Evolutionary conservation across 2,113 vertebrate genomes (phyloP).

Genomic region (Psephotus haematonotus): DNA sequence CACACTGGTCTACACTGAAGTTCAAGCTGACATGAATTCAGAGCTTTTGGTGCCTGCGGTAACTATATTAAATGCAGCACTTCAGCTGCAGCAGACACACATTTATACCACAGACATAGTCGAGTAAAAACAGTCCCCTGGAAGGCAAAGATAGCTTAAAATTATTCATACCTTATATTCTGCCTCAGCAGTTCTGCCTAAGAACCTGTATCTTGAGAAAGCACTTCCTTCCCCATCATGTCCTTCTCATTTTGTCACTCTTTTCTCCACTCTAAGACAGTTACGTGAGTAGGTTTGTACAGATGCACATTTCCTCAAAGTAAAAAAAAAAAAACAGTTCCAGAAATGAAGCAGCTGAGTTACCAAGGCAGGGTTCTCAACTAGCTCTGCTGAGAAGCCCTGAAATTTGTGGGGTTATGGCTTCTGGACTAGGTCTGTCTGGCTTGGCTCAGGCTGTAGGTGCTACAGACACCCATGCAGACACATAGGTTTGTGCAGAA

Average conservation of each 20-base stretch:
- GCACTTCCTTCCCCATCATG: not conserved
- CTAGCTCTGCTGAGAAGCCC: not conserved
- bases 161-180: not conserved
- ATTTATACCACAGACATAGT: not conserved
- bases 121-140: not conserved
- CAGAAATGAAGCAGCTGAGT: not conserved
- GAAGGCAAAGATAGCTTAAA: not conserved
- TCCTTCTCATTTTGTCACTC: not conserved
- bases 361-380: not conserved
- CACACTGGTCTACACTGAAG: not conserved
- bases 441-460: not conserved
- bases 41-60: not conserved
- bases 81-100: not conserved
- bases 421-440: not conserved
- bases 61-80: not conserved
- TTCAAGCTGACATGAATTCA: not conserved
- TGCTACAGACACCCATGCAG: accelerated
- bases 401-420: too few species aligned
- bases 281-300: not conserved
- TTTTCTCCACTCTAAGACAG: not conserved
- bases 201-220: not conserved
- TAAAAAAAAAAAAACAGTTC: not conserved
- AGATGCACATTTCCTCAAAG: not conserved
- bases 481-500: not conserved
- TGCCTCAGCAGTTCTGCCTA: not conserved